These are phyloP conservation scores for Smittia aterrima DNA, from an alignment of 2,888 invertebrate genomes.

Conservation along the genomic window DNA sequence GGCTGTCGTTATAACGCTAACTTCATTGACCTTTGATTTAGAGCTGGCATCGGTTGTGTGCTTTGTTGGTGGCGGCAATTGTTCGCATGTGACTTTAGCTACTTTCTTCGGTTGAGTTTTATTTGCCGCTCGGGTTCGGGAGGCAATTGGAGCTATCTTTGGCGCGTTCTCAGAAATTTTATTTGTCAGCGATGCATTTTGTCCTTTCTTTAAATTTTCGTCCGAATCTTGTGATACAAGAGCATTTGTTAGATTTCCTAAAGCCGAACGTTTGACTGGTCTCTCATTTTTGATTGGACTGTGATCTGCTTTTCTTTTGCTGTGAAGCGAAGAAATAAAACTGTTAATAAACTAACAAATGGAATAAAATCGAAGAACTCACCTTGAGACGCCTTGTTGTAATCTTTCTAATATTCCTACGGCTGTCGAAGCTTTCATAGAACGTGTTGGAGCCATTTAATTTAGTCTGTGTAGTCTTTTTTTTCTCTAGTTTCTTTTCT, in stretches of 20 bases:
- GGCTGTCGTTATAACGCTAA: constrained; percentile 51
- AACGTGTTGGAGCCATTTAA: constrained; percentile 29
- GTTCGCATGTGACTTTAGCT: constrained; percentile 47
- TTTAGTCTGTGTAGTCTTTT: background rate
- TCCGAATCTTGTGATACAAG: constrained; percentile 49
- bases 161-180: background rate
- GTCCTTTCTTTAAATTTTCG: constrained; percentile 44
- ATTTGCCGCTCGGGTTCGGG: constrained; percentile 51
- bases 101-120: constrained; percentile 48
- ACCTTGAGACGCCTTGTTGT: constrained; percentile 17
- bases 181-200: constrained; percentile 43
- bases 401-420: background rate
- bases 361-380: background rate
- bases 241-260: constrained; percentile 83
- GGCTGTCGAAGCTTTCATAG: background rate
- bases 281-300: constrained; percentile 72
- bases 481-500: background rate
- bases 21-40: constrained; percentile 44
- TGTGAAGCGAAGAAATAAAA: constrained; percentile 45
- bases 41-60: constrained; percentile 47
- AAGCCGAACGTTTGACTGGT: constrained; percentile 77
- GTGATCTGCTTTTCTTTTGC: constrained; percentile 77
- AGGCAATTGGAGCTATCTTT: background rate
- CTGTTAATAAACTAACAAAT: background rate
- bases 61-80: constrained; percentile 46